Conservation (phyloP, 2,113 vertebrate genomes). For the Pygoscelis adeliae region DNA sequence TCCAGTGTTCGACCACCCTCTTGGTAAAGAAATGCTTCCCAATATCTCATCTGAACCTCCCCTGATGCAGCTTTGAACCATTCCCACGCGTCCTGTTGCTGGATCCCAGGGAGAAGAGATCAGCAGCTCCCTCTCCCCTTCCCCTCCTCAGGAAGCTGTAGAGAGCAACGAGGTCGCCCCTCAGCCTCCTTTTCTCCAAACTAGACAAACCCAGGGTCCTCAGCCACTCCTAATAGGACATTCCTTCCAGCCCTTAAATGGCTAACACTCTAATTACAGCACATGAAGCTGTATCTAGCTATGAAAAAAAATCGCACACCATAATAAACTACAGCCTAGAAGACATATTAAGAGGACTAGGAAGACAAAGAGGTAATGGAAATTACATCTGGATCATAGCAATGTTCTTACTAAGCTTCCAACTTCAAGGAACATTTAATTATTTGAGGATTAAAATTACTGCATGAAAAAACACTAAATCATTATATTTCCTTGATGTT, state of each 20-base stretch:
- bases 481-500: background rate
- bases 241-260: background rate
- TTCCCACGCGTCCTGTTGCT: rapidly evolving
- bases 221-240: background rate
- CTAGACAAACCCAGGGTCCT: background rate
- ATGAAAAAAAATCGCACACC: background rate
- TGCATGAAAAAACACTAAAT: background rate
- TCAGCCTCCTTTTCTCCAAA: background rate
- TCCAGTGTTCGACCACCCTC: background rate
- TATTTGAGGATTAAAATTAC: background rate
- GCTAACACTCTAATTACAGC: background rate
- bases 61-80: background rate
- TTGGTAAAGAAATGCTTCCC: background rate
- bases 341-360: background rate
- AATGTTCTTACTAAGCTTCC: background rate
- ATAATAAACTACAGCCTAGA: background rate
- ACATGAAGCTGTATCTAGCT: background rate
- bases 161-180: background rate
- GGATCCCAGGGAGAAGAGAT: background rate
- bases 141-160: background rate
- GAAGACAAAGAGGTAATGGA: background rate
- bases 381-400: background rate
- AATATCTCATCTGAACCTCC: background rate
- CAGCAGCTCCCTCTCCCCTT: background rate
- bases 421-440: background rate